Base-by-base conservation (phyloP, 2,113 vertebrate genomes). In the Puma concolor region DNA sequence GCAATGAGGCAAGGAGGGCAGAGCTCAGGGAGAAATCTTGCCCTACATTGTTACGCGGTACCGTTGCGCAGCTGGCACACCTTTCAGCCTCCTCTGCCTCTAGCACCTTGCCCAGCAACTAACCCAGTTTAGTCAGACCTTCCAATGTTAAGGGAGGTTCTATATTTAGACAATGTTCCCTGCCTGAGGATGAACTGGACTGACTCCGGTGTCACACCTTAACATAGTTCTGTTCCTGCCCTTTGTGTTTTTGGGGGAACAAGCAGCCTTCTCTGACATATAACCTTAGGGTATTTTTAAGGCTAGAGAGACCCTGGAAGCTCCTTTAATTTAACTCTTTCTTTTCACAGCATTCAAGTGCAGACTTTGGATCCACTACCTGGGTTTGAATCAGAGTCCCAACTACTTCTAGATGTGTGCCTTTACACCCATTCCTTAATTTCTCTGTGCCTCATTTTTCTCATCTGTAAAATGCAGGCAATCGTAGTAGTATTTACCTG, bases 161-260 rank as follows among this genome's bases (percentile, higher is more conserved):
- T 98, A 97, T 97, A 97, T 98, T 98, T 98, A 98, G 97, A 96
- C 94, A 64, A n/a, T 80, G 94, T 96, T 98, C 94, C 93, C 93
- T 92, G 94, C 97, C 92, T 95, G 90, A 96, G 96, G 97, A 98
- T 96, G 97, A 97, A 96, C 96, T 93, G 83, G 91, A 79, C 97
- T 76, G 90, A 95, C 90, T 96, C 63, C 77, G 71, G 71, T 69
- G 97, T 96, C 95, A 97, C 77, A 98, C 94, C 97, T 97, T 95
- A 67, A 83, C 92, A 84, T 27, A 52, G 57, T 71, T 92, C 90
- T 95, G n/a, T 36, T 81, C 93, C 57, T 96, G 85, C 36, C 36
- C 84, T 94, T 94, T 77, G 57, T 48, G 67, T 92, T 74, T 84
- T n/a, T 81, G 54, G 81, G 57, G 36, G 69, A 79, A 77, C 23